Evolutionary conservation across 1,140 invertebrate genomes (phyloP).

Genomic region (Phenacoccus solenopsis): DNA sequence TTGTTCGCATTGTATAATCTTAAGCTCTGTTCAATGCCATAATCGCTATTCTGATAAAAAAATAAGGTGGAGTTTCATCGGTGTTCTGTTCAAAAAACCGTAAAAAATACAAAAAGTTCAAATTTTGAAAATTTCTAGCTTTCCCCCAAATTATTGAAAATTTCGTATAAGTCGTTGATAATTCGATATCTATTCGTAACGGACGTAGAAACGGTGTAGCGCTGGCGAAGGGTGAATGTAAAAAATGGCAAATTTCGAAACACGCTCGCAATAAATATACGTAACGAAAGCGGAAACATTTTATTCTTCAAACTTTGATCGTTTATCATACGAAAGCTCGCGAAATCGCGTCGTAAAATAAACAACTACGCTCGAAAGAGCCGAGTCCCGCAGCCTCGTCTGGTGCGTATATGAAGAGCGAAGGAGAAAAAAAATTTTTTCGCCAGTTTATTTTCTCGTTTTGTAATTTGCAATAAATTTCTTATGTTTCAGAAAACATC

Average conservation of each 20-base stretch:
- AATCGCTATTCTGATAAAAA: no score
- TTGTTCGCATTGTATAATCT: no score
- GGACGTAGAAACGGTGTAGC: neutral
- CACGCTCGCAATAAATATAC: neutral
- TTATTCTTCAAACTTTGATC: slow-evolving; percentile 2
- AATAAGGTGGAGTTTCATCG: no score
- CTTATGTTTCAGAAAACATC: neutral
- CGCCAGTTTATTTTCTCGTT: neutral
- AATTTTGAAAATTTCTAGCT: no score
- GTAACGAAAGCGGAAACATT: neutral
- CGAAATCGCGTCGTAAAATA: neutral
- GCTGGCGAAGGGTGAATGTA: neutral
- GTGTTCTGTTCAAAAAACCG: no score
- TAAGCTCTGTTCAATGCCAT: no score
- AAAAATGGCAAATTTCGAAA: neutral
- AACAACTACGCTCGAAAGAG: neutral
- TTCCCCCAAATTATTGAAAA: no score
- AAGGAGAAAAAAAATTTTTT: neutral
- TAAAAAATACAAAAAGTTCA: no score
- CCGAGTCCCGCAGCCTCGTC: neutral
- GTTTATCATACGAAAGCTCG: neutral
- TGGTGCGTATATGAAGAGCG: no score
- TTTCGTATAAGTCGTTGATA: neutral
- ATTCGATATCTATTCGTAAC: neutral
- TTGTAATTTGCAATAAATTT: neutral